Base-by-base conservation (phyloP, 2,113 vertebrate genomes). In the Orthonyx spaldingii region DNA sequence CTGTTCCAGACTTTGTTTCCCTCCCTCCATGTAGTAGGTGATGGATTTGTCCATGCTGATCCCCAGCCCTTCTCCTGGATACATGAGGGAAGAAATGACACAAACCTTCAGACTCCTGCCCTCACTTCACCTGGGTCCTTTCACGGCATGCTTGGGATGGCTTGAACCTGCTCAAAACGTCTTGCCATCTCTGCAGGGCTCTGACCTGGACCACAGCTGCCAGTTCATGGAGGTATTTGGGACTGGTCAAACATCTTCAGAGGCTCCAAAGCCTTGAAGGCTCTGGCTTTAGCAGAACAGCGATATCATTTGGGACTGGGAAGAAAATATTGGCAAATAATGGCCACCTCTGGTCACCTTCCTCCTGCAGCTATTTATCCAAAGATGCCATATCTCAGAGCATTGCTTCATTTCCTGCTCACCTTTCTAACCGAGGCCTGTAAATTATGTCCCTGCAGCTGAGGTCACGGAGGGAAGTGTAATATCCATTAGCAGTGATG, bases 401-500 rank as follows among this genome's bases (percentile, higher is more conserved):
- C 83, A 89, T 94, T 91, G 89, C 87, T 96, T 97, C 91, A 92
- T 96, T 96, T 96, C 94, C 95, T 93, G 76, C 85, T 92, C 0
- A 0, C 88, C 84, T 95, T 91, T 95, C 88, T 69, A 88, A 81
- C 79, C 1, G 1, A 76, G 53, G 72, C 72, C 68, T 90, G 89
- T 93, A 93, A 94, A 93, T 87, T 64, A 68, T 23, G 49, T 94
- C 47, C 55, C 87, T 66, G 60, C 65, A 63, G 65, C 89, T 63
- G 77, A 89, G 86, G 69, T 56, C 86, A 82, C 1, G 2, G 60
- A 80, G 72, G 22, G 91, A 68, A 47, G 52, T 3, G 4, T 56
- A 78, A 89, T 87, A 69, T 84, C 84, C 19, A 10, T 75, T 91
- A 92, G 71, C 4, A 2, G 49, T 32, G 69, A 75, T 44, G 47